Conservation (phyloP, 2,113 vertebrate genomes). For the Edolisoma coerulescens region DNA sequence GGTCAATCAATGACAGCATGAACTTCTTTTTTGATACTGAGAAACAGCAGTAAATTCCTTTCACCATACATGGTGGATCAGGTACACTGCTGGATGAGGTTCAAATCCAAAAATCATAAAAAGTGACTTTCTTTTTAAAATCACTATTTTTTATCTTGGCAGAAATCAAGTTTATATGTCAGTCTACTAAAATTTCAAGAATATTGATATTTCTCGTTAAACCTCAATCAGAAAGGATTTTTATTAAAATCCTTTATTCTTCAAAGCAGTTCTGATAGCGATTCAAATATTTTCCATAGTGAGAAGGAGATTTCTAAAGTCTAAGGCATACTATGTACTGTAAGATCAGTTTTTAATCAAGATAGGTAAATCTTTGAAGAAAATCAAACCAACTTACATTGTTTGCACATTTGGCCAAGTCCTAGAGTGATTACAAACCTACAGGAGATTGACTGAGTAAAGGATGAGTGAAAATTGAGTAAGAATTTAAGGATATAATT, state of each 20-base stretch:
- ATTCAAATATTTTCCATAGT: constrained; percentile 20
- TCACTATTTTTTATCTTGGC: constrained; percentile 58
- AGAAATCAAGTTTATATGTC: constrained; percentile 37
- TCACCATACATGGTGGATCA: constrained; percentile 34
- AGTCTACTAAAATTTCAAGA: constrained; percentile 31
- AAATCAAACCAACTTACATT: background rate
- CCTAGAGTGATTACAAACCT: background rate
- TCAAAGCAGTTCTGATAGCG: background rate
- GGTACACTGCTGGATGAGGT: constrained; percentile 59
- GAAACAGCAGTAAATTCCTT: constrained; percentile 70
- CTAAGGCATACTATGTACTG: background rate
- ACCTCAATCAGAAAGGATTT: constrained; percentile 36
- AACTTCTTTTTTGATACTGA: constrained; percentile 65
- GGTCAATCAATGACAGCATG: constrained; percentile 74
- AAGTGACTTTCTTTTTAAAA: constrained; percentile 70
- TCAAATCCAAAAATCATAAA: constrained; percentile 67
- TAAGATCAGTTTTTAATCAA: constrained; percentile 54
- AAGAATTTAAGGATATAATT: background rate
- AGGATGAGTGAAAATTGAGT: background rate
- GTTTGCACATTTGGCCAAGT: background rate
- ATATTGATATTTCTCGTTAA: constrained; percentile 49
- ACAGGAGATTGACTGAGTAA: background rate
- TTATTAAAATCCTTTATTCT: constrained; percentile 40
- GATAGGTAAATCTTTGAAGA: constrained; percentile 4
- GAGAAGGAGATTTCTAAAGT: background rate